A percentile compares a stretch with the other conserved stretches of the same genome.
Conservation (phyloP, 2,113 vertebrate species). For the Cynopterus brachyotis region DNA sequence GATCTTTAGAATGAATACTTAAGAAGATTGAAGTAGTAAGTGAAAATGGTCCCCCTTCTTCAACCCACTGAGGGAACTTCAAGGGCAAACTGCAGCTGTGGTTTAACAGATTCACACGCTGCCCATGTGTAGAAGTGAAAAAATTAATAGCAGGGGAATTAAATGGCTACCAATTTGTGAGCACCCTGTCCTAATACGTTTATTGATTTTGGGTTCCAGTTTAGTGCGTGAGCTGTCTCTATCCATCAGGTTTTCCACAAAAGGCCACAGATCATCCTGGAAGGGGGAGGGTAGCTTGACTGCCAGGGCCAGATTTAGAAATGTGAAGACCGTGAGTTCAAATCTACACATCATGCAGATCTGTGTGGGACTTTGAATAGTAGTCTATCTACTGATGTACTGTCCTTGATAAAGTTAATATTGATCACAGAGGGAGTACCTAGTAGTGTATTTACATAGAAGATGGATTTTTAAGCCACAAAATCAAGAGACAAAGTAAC, state of each 20-base stretch:
- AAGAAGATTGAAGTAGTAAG: neutral
- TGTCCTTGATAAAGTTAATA: neutral
- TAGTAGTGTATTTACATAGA: neutral
- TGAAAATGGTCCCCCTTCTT: neutral
- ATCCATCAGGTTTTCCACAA: constrained; percentile 64
- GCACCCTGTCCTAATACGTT: constrained; percentile 53
- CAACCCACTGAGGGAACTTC: neutral
- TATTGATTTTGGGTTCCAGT: constrained; percentile 78
- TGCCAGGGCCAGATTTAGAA: neutral
- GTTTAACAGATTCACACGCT: neutral
- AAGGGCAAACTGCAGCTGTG: neutral
- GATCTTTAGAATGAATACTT: neutral
- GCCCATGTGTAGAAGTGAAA: constrained; percentile 9
- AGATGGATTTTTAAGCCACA: neutral
- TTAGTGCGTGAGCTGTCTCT: constrained; percentile 69
- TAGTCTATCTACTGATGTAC: neutral
- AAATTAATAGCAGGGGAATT: constrained; percentile 69
- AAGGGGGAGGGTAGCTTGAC: neutral
- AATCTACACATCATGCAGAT: neutral
- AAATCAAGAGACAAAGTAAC: neutral
- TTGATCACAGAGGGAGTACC: neutral
- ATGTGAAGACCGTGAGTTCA: constrained; percentile 15
- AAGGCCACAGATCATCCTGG: constrained; percentile 43
- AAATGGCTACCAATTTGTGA: constrained; percentile 80
- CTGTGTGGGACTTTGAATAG: neutral